Conservation (phyloP, 2,888 invertebrate genomes). For the Phalera bucephala region DNA sequence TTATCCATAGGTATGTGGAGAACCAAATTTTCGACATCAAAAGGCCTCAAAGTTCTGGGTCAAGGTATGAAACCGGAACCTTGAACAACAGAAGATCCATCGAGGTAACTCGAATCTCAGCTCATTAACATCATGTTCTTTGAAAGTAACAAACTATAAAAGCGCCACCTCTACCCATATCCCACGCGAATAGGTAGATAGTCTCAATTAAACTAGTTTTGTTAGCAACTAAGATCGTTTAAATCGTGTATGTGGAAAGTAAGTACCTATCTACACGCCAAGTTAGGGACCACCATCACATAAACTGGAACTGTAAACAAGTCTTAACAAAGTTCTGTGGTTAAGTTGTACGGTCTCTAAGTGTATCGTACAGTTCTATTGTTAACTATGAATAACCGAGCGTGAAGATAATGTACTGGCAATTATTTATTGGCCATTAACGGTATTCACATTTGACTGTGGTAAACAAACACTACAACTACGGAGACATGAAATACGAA, state of each 20-base stretch:
- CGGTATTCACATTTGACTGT: background rate
- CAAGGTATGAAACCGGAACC: too few relatives aligned
- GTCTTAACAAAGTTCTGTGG: constrained; percentile 74
- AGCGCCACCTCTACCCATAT: too few relatives aligned
- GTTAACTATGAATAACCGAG: constrained; percentile 53
- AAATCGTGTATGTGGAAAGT: constrained; percentile 50
- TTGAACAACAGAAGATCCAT: too few relatives aligned
- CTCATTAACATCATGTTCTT: too few relatives aligned
- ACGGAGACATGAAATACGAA: too few relatives aligned
- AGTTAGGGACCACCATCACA: constrained; percentile 63
- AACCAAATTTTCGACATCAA: too few relatives aligned
- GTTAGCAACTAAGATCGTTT: constrained; percentile 53
- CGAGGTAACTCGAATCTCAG: too few relatives aligned
- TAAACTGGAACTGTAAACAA: constrained; percentile 72
- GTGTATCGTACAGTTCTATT: constrained; percentile 55
- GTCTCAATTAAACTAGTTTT: constrained; percentile 46
- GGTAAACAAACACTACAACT: too few relatives aligned
- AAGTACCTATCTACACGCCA: constrained; percentile 42
- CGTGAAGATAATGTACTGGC: constrained; percentile 37
- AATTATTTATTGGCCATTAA: constrained; percentile 29
- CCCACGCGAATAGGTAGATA: constrained; percentile 31
- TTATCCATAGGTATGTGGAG: too few relatives aligned
- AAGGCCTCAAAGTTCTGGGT: too few relatives aligned
- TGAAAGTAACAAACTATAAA: too few relatives aligned
- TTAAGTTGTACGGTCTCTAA: constrained; percentile 63